Conservation (phyloP, 2,888 invertebrate genomes). For the Conchocele bisecta region DNA sequence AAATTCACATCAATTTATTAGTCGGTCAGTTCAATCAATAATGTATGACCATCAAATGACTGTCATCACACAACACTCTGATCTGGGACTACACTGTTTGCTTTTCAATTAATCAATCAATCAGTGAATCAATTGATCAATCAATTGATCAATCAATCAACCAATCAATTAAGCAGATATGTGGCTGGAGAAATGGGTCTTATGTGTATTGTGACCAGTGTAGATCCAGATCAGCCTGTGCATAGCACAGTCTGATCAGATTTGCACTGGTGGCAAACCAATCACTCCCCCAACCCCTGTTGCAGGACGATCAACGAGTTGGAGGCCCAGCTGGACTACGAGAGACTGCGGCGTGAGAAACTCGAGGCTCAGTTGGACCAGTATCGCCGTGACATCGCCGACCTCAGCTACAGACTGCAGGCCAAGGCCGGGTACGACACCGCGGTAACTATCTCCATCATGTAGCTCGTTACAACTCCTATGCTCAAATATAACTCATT, state of each 20-base stretch:
- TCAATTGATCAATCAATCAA: no score
- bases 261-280: not conserved
- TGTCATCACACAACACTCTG: no score
- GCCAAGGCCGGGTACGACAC: conserved; percentile 45
- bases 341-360: conserved; percentile 80
- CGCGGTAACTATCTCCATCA: conserved; percentile 28
- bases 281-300: not conserved
- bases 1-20: no score
- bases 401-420: conserved; percentile 73
- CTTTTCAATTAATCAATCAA: no score
- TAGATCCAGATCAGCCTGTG: not conserved
- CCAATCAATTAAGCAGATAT: no score
- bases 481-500: no score
- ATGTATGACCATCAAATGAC: no score
- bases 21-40: no score
- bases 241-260: not conserved
- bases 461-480: not conserved
- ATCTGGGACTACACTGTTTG: no score
- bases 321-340: conserved; percentile 81
- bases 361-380: conserved; percentile 82
- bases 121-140: no score
- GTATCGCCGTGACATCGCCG: conserved; percentile 79
- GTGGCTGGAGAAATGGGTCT: no score
- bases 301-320: conserved; percentile 81
- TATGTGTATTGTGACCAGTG: no score